Evolutionary conservation across 2,797 vertebrate species (phyloP), one percentile per base, ranked within the genome.

Genomic region (Craterocephalus amniculus): DNA sequence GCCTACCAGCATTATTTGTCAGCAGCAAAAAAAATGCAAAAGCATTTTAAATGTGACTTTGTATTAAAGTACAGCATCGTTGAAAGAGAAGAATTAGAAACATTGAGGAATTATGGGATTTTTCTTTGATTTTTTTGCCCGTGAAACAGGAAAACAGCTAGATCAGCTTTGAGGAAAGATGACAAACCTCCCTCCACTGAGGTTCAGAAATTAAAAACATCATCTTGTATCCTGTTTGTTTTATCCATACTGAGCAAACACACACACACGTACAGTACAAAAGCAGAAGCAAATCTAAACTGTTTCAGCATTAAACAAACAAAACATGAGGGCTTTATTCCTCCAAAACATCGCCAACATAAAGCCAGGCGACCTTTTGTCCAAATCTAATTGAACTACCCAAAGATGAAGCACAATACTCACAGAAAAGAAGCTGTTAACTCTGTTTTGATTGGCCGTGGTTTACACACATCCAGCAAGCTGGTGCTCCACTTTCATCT

Each of bases 291-390:
- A 12, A 10, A 22, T n/a, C 16, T 22, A 51, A 7, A n/a, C 43
- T 13, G 7, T 13, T 38, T 38, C 14, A 38, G 11, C 16, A 63
- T 54, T 13, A 24, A 75, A 48, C 20, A 54, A 59, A 36, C 22
- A 7, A 51, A 12, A 51, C 3, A 48, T 12, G 12, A 26, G 24
- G 12, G 49, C 24, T 40, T 51, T 68, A 31, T 61, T 20, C 20
- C 54, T 6, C 34, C 29, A 32, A 20, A 40, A 55, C 24, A n/a
- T 27, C 67, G 29, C 6, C 64, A 45, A 16, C 4, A 43, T 31
- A 18, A 32, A 71, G 29, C 6, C 61, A 45, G 20, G 8, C 8
- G 24, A 49, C 51, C 58, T 58, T 40, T 48, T 2, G 0, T 0
- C 26, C 10, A 1, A 35, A 58, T 49, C 66, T 55, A 51, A 51